Base-by-base conservation (phyloP, 2,113 vertebrate genomes). In the Zosterops japonicus region DNA sequence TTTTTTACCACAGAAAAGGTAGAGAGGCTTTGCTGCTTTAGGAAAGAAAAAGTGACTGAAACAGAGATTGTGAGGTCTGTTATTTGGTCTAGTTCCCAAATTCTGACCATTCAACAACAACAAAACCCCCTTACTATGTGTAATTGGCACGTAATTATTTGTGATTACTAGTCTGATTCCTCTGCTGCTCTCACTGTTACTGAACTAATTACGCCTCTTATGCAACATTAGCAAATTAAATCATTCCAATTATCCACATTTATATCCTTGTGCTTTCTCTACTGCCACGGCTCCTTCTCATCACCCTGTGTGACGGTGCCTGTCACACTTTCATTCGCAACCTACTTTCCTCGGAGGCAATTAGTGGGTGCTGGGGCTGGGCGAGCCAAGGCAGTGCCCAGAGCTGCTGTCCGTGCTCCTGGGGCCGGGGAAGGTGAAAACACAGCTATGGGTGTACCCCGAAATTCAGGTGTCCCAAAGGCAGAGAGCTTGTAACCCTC, bases 221-320 rank as follows among this genome's bases (percentile, higher is more conserved):
- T 97, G 96, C 94, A 96, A 96, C 95, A 94, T 97, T 97, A 97
- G 96, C 96, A 96, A 97, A 96, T 96, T 94, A 96, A 97, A 97
- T 95, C 87, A 95, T 97, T 95, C 94, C 95, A 97, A 95, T 96
- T 95, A 97, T 96, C 94, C 31, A 16, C 94, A 91, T 93, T 96
- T 95, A 94, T 94, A 96, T 93, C 93, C 84, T 87, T 95, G 74
- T 91, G 85, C 92, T 94, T 89, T 94, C 80, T 94, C 86, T 77
- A 53, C 84, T 71, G 86, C 90, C 68, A 84, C 93, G 63, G 92
- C 18, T 96, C 93, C 74, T 92, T 61, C 80, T 83, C 91, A 29
- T 93, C 89, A 71, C 79, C 87, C 88, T 16, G 77, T 92, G 86
- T 79, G 91, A 87, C 3, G 8, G 79, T 88, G 89, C 79, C 93